Evolutionary conservation across 2,888 invertebrate genomes (phyloP), one percentile per base, ranked within the genome.

Genomic region (Diabrotica balteata): DNA sequence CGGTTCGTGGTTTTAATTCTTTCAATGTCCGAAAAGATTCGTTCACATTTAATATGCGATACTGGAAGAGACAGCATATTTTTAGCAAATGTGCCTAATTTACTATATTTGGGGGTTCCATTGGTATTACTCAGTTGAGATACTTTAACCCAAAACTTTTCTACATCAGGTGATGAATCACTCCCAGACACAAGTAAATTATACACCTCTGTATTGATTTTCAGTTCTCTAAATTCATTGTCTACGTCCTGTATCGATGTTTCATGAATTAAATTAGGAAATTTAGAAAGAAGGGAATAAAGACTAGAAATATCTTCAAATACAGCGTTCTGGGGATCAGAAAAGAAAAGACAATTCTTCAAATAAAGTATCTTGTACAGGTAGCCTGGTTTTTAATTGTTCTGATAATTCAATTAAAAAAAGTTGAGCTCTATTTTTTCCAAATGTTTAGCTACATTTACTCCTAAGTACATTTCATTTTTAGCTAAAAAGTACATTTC

Each of bases 221-320:
- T 68, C 65, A 68, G 57, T 54, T 61, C 60, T 58, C 68, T 61
- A 42, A 46, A 68, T 68, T 68, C 68, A 68, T 68, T 65, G 51
- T 62, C 62, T 61, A 52, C 57, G 53, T 52, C 44, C 59, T 65
- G 59, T 52, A 45, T 59, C 53, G 44, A 44, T 51, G 59, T 46
- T 59, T 65, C 52, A 50, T 46, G 58, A 9, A 68, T 50, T 46
- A 59, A 51, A 61, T 61, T 68, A 22, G 64, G 64, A 68, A 64
- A 64, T 52, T 53, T 65, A 61, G 53, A 47, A 59, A 63, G 54
- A 55, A 59, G 50, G 50, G 11, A 55, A 59, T 55, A 54, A 17
- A 17, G 66, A 63, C 59, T 65, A 55, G 32, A 59, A 62, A 63
- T 66, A 46, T 69, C 63, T 46, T 66, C 46, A 53, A 66, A 69